Evolutionary conservation across 2,797 vertebrate species (phyloP), one percentile per base, ranked within the genome.

Genomic region (Glyptemys insculpta): DNA sequence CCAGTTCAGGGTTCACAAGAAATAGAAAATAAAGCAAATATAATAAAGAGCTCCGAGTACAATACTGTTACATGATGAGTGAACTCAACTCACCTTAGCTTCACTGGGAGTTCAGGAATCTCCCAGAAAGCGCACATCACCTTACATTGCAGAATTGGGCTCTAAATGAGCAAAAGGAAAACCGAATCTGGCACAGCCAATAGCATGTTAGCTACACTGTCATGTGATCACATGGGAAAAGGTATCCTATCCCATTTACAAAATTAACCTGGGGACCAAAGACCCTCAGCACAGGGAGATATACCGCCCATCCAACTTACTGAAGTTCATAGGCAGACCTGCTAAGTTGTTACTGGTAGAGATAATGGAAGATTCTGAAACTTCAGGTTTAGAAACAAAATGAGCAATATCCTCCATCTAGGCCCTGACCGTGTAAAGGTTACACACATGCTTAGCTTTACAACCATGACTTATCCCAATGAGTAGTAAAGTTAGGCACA

Each of bases 301-400:
- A 27, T 81, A 65, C 2, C 52, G 19, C 57, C 34, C 57, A 47
- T 12, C 59, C 2, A 79, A 52, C 3, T 86, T 34, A 91, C 2
- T 74, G 50, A 56, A 44, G 9, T 80, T 44, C 74, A 49, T 16
- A 74, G 41, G 1, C 86, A 19, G 2, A 18, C 68, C 72, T 5
- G 54, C 19, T 74, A 21, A 54, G 56, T 41, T 2, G 8, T 52
- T 86, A 54, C 47, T 79, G 21, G 27, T 12, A 84, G 0, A 0
- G 47, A 72, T 31, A 31, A 78, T 49, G 29, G 74, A 49, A 49
- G 44, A 25, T 49, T 78, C 74, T 78, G 44, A 49, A 78, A 49
- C 25, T 25, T 78, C 6, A 41, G 47, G 56, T 11, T 78, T 12
- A 83, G 72, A 92, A 87, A 92, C 0, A 0, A 81, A 79, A 21